Base-by-base conservation (phyloP, 1,140 invertebrate species). In the Limonius californicus region DNA sequence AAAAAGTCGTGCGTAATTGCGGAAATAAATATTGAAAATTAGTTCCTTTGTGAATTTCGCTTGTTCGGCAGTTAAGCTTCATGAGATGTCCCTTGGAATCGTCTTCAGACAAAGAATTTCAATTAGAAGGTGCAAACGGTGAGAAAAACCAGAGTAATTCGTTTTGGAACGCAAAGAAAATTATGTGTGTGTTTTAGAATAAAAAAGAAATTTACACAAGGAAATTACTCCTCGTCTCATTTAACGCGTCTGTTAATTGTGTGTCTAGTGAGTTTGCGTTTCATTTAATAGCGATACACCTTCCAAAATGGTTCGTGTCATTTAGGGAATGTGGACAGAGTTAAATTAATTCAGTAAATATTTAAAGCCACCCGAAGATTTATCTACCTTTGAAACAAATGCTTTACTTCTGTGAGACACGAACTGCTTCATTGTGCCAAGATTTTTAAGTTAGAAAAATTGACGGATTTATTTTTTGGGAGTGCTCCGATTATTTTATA, bases 321-420 rank as follows among this genome's bases (percentile, higher is more conserved):
- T 39, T 39, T 39, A 39, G 35, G 35, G 35, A 39, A 39, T 39
- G 35, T 39, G 35, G 35, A 39, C 35, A 39, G 35, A 39, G 35
- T 39, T 39, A 39, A 39, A 39, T 39, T 39, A 39, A 39, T 39
- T 39, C 35, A 39, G 35, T 39, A 39, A 39, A 39, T 39, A 39
- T 39, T 39, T 39, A 39, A 39, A 39, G 35, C 35, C 8, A n/a
- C 35, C 2, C 35, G 35, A 39, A 39, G 35, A 39, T 39, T 39
- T 39, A 39, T 39, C 35, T 39, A 39, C 35, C 35, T 39, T 39
- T 39, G 11, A 39, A 39, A 39, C 35, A 39, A 39, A 39, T 39
- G 35, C 8, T 39, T 39, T 39, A 39, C n/a, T 39, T 39, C 35
- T 39, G n/a, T 11, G n/a, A 39, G 35, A 39, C 35, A 39, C n/a